Evolutionary conservation across 1,140 invertebrate species (phyloP).

Genomic region (Pseudomyrmex cubaensis): DNA sequence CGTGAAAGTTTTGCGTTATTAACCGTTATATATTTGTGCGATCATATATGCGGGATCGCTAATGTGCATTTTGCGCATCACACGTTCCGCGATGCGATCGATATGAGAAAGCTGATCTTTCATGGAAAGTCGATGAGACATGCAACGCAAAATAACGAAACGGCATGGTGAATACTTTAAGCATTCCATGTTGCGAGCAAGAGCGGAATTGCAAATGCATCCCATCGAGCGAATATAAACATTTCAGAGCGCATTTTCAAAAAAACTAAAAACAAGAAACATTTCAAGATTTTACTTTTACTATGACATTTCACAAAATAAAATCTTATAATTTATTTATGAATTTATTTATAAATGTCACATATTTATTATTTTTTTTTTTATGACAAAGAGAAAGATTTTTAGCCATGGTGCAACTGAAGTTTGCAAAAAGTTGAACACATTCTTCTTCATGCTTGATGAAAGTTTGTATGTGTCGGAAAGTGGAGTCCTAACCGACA

Average conservation of each 20-base stretch:
- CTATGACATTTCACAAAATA: neutral
- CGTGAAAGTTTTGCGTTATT: slow-evolving; percentile 15
- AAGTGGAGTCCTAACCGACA: neutral
- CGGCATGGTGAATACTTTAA: slow-evolving; percentile 42
- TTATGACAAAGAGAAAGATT: neutral
- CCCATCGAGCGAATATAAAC: neutral
- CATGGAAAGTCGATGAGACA: slow-evolving; percentile 47
- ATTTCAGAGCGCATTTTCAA: slow-evolving; percentile 5
- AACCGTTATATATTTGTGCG: neutral
- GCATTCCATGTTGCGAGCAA: slow-evolving; percentile 43
- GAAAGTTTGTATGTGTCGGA: neutral
- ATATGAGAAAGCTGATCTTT: slow-evolving; percentile 51
- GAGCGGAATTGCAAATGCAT: slow-evolving; percentile 21
- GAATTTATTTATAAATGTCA: neutral
- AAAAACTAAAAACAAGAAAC: neutral
- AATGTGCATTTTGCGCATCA: neutral
- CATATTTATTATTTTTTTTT: neutral
- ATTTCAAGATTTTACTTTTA: too few species aligned
- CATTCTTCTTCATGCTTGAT: neutral
- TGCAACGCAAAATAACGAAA: slow-evolving; percentile 36
- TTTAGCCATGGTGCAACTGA: neutral
- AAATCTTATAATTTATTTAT: neutral
- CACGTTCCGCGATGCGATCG: slow-evolving; percentile 18
- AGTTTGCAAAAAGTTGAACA: neutral
- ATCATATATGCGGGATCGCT: neutral